A percentile compares a stretch with the other conserved stretches of the same genome.
Conservation (phyloP, 2,113 vertebrate species). For the Corvus cornix region DNA sequence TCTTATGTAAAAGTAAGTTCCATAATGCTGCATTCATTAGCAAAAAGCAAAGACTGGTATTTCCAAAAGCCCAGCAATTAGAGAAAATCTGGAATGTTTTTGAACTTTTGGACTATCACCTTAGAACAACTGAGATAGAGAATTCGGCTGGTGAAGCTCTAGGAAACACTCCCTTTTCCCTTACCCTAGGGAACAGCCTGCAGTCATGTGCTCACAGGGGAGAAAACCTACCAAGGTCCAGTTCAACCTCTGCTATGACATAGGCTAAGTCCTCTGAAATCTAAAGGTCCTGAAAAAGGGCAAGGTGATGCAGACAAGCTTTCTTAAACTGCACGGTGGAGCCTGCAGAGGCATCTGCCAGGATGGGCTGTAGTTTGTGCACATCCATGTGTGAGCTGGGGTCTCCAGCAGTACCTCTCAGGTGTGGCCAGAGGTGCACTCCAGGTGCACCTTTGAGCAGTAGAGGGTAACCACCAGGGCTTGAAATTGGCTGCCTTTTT, state of each 20-base stretch:
- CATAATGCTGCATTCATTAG: background rate
- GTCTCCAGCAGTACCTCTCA: background rate
- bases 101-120: background rate
- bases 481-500: constrained; percentile 6
- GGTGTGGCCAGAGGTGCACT: background rate
- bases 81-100: background rate
- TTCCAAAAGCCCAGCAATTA: background rate
- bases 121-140: background rate
- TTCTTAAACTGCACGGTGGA: background rate
- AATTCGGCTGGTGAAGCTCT: background rate
- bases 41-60: background rate
- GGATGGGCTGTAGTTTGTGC: background rate
- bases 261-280: background rate
- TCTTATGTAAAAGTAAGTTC: background rate
- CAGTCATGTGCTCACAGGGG: background rate
- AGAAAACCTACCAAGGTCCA: background rate
- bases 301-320: background rate
- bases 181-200: background rate
- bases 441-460: background rate
- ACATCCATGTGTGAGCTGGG: background rate
- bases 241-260: background rate
- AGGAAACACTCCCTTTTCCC: background rate
- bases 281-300: background rate
- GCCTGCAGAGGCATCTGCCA: background rate
- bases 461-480: background rate